Conservation (phyloP, 2,888 invertebrate genomes). For the Unio delphinus region DNA sequence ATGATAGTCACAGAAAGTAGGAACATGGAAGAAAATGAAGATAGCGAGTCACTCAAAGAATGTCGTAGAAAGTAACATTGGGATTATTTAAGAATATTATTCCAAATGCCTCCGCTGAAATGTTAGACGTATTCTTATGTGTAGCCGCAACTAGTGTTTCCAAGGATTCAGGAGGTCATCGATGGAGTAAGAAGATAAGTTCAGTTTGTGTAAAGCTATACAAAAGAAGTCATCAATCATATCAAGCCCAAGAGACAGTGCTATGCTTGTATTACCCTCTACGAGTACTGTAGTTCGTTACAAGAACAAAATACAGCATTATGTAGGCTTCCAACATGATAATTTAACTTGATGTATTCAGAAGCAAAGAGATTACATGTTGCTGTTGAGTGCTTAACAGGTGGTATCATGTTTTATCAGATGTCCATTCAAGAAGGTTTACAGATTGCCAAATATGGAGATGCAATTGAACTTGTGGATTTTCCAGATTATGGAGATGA, state of each 20-base stretch:
- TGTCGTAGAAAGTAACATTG: too few relatives aligned
- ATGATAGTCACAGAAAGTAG: too few relatives aligned
- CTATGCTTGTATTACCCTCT: conserved; percentile 5
- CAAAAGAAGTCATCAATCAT: too few relatives aligned
- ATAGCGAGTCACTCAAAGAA: too few relatives aligned
- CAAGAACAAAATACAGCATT: conserved; percentile 21
- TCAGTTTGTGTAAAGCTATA: too few relatives aligned
- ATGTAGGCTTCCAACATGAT: conserved; percentile 17
- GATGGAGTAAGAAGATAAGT: too few relatives aligned
- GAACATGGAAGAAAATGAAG: too few relatives aligned
- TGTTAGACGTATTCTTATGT: too few relatives aligned
- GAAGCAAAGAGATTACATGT: conserved; percentile 22
- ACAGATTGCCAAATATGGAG: conserved; percentile 24
- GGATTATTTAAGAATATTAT: too few relatives aligned
- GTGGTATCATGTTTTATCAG: conserved; percentile 31
- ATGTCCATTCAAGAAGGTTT: conserved; percentile 33
- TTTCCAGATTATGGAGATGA: conserved; percentile 9
- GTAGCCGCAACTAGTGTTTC: too few relatives aligned
- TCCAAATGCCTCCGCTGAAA: too few relatives aligned
- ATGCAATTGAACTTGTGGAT: conserved; percentile 20
- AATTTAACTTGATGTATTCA: conserved; percentile 28
- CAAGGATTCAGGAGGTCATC: too few relatives aligned
- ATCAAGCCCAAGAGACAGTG: conserved; percentile 4
- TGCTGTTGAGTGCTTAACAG: conserved; percentile 12
- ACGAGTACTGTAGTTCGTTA: conserved; percentile 9